Evolutionary conservation across 1,140 invertebrate genomes (phyloP), one percentile per base, ranked within the genome.

Genomic region (Globodera rostochiensis): DNA sequence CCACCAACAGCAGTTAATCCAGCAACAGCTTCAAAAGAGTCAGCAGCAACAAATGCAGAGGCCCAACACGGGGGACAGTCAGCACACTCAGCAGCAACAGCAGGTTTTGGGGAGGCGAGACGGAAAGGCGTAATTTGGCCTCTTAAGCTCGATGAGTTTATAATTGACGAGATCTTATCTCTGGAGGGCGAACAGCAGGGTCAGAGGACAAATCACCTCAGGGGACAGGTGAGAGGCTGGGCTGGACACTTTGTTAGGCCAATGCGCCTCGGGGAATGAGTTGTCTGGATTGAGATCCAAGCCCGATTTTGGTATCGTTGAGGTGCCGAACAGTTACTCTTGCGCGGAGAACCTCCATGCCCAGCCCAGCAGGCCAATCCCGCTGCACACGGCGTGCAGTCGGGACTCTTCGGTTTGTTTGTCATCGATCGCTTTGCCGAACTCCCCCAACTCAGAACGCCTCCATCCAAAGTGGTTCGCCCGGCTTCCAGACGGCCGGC

Each of bases 121-220:
- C 9, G 46, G 69, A 11, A 71, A 15, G 36, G 46, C 69, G 6
- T 36, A 36, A 71, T 36, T 6, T 47, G 11, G 69, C 21, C 6
- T 77, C 25, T 49, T 50, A 36, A 87, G 87, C 81, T 88, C 49
- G 87, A 88, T 83, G 87, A 88, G 71, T 79, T 83, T 60, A 88
- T 88, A 53, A 88, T 88, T 69, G 87, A 88, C 79, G 87, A 88
- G 83, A 87, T 88, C 74, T 80, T 88, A 36, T 83, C 80, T 19
- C 81, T 88, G 50, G 88, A 88, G 73, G 88, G 88, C 25, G 87
- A 88, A 73, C 84, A 87, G 25, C 80, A 79, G 47, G 75, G 73
- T 8, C 73, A 64, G 19, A 64, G 57, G 57, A 6, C 57, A 64
- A 64, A 19, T 19, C 74, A 19, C 11, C 69, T 36, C 69, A 71